Base-by-base conservation (phyloP, 2,888 invertebrate genomes). In the Thereva unica region DNA sequence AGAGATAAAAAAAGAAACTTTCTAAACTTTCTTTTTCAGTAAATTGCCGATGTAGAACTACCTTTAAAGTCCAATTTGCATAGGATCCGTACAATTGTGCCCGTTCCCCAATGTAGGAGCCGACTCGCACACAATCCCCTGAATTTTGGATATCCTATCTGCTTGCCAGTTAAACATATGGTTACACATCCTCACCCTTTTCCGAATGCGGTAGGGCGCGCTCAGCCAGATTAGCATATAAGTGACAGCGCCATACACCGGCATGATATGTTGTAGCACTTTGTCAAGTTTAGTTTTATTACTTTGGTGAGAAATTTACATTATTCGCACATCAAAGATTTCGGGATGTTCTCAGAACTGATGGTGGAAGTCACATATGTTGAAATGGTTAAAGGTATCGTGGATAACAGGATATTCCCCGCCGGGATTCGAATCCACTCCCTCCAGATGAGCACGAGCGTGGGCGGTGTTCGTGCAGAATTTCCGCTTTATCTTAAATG, bases 251-350 rank as follows among this genome's bases (percentile, higher is more conserved):
- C 6, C 50, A 52, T 10, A 54, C 40, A n/a, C 10, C 41, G 5
- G 54, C 7, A 35, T 38, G 54, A 54, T 54, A 40, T 54, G 54
- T 40, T 40, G 40, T 40, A 54, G 40, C 50, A 63, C 63, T 63
- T 63, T 63, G 63, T 63, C 63, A 63, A 63, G 50, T 63, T 63
- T 63, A 63, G 63, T 63, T 63, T 63, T 63, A 63, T 63, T 63
- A 63, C 63, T 63, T 63, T 42, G 50, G 63, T 52, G 63, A 35
- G 63, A 63, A 63, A 63, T 63, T 63, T 63, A 52, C 63, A 63
- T 63, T 52, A 63, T 63, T 63, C 50, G 63, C 63, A 63, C 63
- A 63, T 63, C 63, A 63, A 63, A 63, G 63, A 63, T 63, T 63
- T 42, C 37, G 23, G 49, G 42, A 57, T 59, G 59, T 59, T 12